phyloP scores from a whole-genome alignment of 2,797 vertebrate genomes.

The Phoxinus dragarum region DNA sequence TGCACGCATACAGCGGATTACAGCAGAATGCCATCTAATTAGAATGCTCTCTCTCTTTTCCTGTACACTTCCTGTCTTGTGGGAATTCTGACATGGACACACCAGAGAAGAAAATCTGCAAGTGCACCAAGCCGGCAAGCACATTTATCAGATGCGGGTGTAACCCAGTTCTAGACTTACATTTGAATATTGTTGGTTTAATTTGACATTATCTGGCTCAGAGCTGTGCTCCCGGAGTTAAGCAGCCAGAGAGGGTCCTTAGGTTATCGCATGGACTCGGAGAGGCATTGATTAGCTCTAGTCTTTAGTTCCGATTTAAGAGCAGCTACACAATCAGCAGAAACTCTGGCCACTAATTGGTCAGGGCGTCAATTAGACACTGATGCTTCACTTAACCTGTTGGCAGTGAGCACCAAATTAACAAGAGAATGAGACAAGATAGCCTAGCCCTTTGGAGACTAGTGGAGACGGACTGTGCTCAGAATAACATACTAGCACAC shows the following conservation, averaged over 20 bases:
- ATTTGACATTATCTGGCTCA: conserved; percentile 40
- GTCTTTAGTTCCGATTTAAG: conserved; percentile 31
- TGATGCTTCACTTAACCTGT: conserved; percentile 45
- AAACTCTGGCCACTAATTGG: conserved; percentile 28
- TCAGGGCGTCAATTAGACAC: conserved; percentile 26
- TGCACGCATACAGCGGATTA: conserved; percentile 13
- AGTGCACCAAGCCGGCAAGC: conserved; percentile 25
- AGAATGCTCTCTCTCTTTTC: not conserved
- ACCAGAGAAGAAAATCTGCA: conserved; percentile 10
- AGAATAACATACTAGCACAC: not conserved
- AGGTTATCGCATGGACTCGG: conserved; percentile 2
- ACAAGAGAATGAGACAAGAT: not conserved
- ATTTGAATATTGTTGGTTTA: conserved; percentile 40
- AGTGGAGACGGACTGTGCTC: not conserved
- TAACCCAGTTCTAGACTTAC: conserved; percentile 31
- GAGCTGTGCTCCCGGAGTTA: conserved; percentile 19
- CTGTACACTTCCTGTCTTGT: conserved; percentile 23
- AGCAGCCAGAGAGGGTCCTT: conserved; percentile 17
- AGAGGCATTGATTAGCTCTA: conserved; percentile 29
- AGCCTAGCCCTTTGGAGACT: not conserved
- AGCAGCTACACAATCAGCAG: conserved; percentile 6
- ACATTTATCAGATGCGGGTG: conserved; percentile 29
- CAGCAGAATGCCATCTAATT: conserved; percentile 34
- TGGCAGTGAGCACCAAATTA: conserved; percentile 19
- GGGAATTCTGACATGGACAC: conserved; percentile 25